Evolutionary conservation across 2,797 vertebrate species (phyloP).

Genomic region (Alcedo atthis): DNA sequence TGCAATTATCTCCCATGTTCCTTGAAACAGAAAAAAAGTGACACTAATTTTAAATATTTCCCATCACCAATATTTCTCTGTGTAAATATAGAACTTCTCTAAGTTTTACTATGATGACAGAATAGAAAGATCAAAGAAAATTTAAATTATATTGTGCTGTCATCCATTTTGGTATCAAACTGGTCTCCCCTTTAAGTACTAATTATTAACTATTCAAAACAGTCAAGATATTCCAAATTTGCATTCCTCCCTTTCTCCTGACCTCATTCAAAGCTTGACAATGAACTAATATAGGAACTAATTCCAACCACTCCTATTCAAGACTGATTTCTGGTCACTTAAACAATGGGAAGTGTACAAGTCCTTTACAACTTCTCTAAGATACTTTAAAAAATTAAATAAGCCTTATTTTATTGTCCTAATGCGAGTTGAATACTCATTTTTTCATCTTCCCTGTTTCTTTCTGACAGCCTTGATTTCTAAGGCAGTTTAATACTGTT

Average conservation of each 20-base stretch:
- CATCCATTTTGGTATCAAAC: neutral
- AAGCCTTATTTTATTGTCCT: neutral
- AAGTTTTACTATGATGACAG: neutral
- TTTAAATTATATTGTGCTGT: neutral
- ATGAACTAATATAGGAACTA: neutral
- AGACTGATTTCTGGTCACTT: neutral
- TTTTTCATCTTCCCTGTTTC: neutral
- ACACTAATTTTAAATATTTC: neutral
- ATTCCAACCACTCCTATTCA: neutral
- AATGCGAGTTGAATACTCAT: neutral
- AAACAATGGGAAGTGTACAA: neutral
- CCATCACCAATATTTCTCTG: neutral
- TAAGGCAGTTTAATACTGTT: neutral
- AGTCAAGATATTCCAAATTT: neutral
- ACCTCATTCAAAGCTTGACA: neutral
- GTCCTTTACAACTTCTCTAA: neutral
- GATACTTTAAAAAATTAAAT: neutral
- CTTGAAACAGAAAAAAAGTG: neutral
- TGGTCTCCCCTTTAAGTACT: neutral
- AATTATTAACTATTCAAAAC: slow-evolving; percentile 19
- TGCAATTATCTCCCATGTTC: neutral
- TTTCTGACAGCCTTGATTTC: neutral
- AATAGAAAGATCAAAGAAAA: neutral
- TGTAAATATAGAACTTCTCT: neutral
- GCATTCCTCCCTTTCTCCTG: neutral